Evolutionary conservation across 2,113 vertebrate species (phyloP), one percentile per base, ranked within the genome.

Genomic region (Laterallus jamaicensis): DNA sequence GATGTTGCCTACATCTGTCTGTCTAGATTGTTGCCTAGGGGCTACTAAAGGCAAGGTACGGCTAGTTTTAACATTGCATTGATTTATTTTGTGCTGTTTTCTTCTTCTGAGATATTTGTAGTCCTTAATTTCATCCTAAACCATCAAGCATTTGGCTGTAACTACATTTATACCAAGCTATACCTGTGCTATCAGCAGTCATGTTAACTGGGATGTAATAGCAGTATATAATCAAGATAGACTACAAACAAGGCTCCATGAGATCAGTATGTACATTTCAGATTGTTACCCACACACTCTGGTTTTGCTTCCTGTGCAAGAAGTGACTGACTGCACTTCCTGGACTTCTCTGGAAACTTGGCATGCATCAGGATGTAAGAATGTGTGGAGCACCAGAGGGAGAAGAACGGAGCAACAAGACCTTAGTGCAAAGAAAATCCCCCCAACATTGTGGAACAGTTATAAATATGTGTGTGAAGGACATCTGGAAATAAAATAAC

Each of bases 381-480:
- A 37, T 13, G 35, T 44, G 22, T 25, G 66, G 42, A 95, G 40
- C 49, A 75, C 40, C 39, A 47, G 42, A 75, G 77, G 80, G 52
- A 86, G 62, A 75, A 71, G 74, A 56, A 79, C 54, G 62, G 24
- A 75, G 17, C 32, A 91, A 5, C 19, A 31, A 49, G 49, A 49
- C 18, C 0, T 3, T 3, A 64, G 77, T 12, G 49, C 47, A 73
- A 56, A 92, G 56, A 93, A 92, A 85, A 55, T 55, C 18, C 58
- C 52, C 19, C 47, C 70, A 54, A 24, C 18, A 24, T 91, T 54
- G 52, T 62, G 35, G n/a, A 87, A 49, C 59, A 85, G 35, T 84
- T 96, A 82, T 56, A 91, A 94, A 95, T 87, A 75, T 4, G 11
- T 62, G 37, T 54, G 26, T 92, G 87, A 96, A 93, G 91, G 86